phyloP scores from a whole-genome alignment of 2,888 invertebrate species.

The Deilephila porcellus region DNA sequence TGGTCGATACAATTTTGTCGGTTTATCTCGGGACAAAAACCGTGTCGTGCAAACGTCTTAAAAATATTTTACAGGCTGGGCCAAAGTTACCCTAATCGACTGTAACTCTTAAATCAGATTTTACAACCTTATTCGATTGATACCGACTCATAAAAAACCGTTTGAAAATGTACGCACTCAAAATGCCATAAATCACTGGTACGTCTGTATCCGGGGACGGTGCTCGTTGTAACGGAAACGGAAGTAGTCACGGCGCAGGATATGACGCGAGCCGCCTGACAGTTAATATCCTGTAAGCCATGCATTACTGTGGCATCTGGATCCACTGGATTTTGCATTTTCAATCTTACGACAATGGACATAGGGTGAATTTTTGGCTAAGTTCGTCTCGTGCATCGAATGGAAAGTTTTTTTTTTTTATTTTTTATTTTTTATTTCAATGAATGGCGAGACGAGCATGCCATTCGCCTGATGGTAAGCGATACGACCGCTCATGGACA shows the following conservation, averaged over 20 bases:
- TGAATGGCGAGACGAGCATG: too few relatives aligned
- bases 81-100: too few relatives aligned
- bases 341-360: background rate
- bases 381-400: background rate
- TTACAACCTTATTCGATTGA: background rate
- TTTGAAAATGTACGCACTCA: constrained; percentile 25
- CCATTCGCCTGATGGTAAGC: too few relatives aligned
- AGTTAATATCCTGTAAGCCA: constrained; percentile 63
- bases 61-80: too few relatives aligned
- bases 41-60: too few relatives aligned
- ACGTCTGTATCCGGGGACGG: constrained; percentile 27
- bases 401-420: too few relatives aligned
- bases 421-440: too few relatives aligned
- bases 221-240: constrained; percentile 51
- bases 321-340: background rate
- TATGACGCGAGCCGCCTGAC: constrained; percentile 67
- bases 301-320: constrained; percentile 28
- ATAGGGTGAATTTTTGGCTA: background rate
- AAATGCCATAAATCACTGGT: constrained; percentile 29
- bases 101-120: background rate
- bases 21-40: too few relatives aligned
- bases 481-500: too few relatives aligned
- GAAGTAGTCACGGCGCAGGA: constrained; percentile 71
- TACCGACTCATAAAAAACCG: background rate
- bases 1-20: too few relatives aligned